A percentile compares a stretch with the other conserved stretches of the same genome.
Evolutionary conservation across 1,140 invertebrate genomes (phyloP).

Genomic region (Drosophila sulfurigaster): DNA sequence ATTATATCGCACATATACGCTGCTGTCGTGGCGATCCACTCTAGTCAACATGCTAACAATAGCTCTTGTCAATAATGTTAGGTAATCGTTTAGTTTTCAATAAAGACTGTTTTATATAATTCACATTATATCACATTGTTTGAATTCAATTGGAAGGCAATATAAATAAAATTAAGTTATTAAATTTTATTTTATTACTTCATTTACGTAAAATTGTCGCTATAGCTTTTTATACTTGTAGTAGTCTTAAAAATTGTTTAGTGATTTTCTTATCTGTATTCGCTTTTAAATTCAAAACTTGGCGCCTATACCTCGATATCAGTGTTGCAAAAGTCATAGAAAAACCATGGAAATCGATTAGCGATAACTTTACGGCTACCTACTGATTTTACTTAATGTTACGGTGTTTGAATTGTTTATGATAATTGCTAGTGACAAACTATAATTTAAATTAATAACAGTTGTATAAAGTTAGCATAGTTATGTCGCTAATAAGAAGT

Average conservation of each 20-base stretch:
- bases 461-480: background rate
- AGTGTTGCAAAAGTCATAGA: background rate
- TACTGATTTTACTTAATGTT: background rate
- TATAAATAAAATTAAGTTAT: background rate
- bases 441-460: no score
- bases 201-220: background rate
- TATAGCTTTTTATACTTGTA: background rate
- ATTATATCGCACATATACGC: background rate
- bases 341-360: background rate
- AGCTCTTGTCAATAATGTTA: slow-evolving; percentile 48
- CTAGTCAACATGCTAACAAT: slow-evolving; percentile 45
- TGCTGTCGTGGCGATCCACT: slow-evolving; percentile 10
- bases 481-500: no score
- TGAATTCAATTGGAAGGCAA: background rate
- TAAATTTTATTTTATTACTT: background rate
- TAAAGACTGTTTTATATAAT: slow-evolving; percentile 47
- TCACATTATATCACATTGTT: slow-evolving; percentile 9
- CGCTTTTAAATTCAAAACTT: background rate
- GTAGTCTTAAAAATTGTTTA: background rate
- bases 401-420: no score
- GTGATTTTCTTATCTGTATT: background rate
- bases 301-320: background rate
- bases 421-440: no score
- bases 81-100: slow-evolving; percentile 42
- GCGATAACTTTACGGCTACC: background rate